phyloP scores from a whole-genome alignment of 2,888 invertebrate species.

The Aspidiotus destructor region DNA sequence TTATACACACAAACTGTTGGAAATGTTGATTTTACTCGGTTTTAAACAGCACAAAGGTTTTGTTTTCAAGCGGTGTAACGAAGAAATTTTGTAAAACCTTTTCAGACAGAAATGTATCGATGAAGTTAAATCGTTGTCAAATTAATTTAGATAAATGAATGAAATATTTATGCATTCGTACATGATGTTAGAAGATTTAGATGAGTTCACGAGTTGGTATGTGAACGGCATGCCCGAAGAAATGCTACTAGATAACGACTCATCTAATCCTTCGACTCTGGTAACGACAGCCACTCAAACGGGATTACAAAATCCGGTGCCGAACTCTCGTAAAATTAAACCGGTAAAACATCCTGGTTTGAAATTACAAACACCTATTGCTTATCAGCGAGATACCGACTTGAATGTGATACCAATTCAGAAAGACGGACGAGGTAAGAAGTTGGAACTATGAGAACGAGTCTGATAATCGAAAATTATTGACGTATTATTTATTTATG shows the following conservation, averaged over 20 bases:
- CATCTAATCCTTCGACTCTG: slow-evolving; percentile 14
- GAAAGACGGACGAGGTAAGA: slow-evolving; percentile 80
- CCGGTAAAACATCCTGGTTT: slow-evolving; percentile 64
- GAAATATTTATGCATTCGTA: no score
- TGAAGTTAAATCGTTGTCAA: neutral
- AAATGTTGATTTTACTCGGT: no score
- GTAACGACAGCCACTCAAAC: slow-evolving; percentile 27
- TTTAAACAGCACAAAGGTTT: slow-evolving; percentile 11
- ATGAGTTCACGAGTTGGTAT: slow-evolving; percentile 24
- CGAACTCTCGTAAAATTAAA: slow-evolving; percentile 53
- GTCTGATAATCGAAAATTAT: neutral
- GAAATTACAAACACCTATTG: slow-evolving; percentile 65
- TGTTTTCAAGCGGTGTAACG: slow-evolving; percentile 4
- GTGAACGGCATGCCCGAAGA: slow-evolving; percentile 29
- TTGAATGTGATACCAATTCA: slow-evolving; percentile 76
- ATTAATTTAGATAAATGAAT: neutral
- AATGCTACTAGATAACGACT: slow-evolving; percentile 25
- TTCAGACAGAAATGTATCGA: no score
- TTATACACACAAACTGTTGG: no score
- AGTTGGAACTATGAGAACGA: slow-evolving; percentile 26
- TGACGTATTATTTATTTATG: neutral
- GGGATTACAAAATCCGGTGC: slow-evolving; percentile 23
- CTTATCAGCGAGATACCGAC: slow-evolving; percentile 69
- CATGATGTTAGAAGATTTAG: slow-evolving; percentile 30
- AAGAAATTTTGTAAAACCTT: neutral